Evolutionary conservation across 35 echinoderm and acorn worm species (phyloP).

Genomic region (Apostichopus californicus): DNA sequence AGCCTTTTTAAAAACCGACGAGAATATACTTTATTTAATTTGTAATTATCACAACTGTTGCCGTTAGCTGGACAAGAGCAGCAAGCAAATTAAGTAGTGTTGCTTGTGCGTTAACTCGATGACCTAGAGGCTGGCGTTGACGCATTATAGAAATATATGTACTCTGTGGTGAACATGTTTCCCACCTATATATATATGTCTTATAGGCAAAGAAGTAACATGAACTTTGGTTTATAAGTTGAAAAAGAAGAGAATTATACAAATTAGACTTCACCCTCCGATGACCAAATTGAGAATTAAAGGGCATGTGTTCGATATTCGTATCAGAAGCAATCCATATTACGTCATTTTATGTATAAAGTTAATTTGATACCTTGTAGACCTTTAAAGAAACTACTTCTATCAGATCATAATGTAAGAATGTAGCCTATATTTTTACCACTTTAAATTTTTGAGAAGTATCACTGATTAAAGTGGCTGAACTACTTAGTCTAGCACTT

Average conservation of each 20-base stretch:
- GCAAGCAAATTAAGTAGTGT: not conserved
- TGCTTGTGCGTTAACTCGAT: not conserved
- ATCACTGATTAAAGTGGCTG: too few relatives aligned
- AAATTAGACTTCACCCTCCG: not conserved
- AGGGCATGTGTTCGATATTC: not conserved
- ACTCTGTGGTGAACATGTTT: not conserved
- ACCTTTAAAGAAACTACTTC: too few relatives aligned
- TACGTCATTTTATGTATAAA: too few relatives aligned
- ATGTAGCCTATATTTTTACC: too few relatives aligned
- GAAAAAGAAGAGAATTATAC: not conserved
- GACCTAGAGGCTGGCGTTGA: not conserved
- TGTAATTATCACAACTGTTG: conserved; percentile 12
- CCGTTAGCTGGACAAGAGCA: not conserved
- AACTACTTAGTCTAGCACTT: too few relatives aligned
- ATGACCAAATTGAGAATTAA: not conserved
- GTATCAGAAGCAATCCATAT: too few relatives aligned
- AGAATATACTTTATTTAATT: not conserved
- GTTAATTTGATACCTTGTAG: too few relatives aligned
- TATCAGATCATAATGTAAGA: too few relatives aligned
- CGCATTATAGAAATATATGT: not conserved
- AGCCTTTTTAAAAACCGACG: not conserved
- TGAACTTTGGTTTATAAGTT: not conserved
- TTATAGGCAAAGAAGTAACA: not conserved
- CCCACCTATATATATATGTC: not conserved
- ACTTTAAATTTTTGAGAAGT: too few relatives aligned